These are phyloP conservation scores for Protobothrops mucrosquamatus DNA, from an alignment of 2,113 vertebrate genomes.

Conservation along the genomic window DNA sequence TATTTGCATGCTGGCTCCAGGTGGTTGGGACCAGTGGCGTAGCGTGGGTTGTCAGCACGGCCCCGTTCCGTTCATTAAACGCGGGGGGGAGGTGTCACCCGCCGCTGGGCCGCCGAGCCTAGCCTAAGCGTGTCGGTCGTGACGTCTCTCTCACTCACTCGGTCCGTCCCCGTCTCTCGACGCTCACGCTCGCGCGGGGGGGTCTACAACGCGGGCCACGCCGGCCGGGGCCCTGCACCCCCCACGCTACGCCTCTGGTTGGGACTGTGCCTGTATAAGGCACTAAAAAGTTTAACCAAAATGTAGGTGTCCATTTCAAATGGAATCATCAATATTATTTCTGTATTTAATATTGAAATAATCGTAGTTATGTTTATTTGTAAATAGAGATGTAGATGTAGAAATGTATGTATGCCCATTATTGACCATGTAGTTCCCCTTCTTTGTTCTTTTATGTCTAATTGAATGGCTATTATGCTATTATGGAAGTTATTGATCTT, in stretches of 20 bases:
- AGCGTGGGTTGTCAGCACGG: too few species aligned
- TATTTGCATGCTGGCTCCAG: background rate
- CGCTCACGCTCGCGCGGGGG: too few species aligned
- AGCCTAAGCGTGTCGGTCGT: too few species aligned
- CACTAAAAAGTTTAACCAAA: background rate
- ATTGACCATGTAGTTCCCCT: background rate
- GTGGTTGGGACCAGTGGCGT: background rate
- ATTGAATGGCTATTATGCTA: background rate
- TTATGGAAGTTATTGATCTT: background rate
- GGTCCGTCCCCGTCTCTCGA: too few species aligned
- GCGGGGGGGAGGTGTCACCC: too few species aligned
- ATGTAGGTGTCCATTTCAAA: background rate
- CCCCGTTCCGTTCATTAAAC: too few species aligned
- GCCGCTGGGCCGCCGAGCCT: too few species aligned
- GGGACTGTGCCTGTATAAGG: background rate
- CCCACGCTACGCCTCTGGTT: too few species aligned
- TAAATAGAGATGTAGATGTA: background rate
- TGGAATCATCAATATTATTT: background rate
- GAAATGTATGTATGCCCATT: background rate
- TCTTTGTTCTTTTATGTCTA: background rate
- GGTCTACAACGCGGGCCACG: too few species aligned
- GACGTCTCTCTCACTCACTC: too few species aligned
- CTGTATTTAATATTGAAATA: background rate
- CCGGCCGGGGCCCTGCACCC: too few species aligned
- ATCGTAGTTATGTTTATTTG: background rate